Base-by-base conservation (phyloP, 2,797 vertebrate genomes). In the Rhinatrema bivittatum region DNA sequence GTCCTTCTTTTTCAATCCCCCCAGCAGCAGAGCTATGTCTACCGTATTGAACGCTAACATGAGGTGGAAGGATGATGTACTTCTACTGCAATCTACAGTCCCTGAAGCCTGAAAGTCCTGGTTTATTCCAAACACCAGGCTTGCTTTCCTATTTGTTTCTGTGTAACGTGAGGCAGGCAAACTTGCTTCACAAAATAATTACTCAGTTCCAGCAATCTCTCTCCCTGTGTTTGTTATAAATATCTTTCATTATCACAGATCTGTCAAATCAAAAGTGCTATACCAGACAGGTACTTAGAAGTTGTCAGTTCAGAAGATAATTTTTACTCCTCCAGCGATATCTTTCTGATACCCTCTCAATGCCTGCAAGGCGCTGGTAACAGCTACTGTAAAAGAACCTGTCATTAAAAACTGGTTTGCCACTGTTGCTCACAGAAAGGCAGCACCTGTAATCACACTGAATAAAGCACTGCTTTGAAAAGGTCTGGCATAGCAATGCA, bases 131-230 rank as follows among this genome's bases (percentile, higher is more conserved):
- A 40, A 43, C 25, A 1, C 6, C 17, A 17, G 10, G 24, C 16
- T 21, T 25, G 8, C 28, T 9, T 5, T 25, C 21, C 13, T 31
- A 51, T 47, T 25, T 22, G 28, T 29, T 32, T 55, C 42, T 38
- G 28, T 38, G 32, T 33, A 26, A 52, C 29, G 18, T 7, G 10
- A 36, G 16, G 18, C 18, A 33, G 25, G 36, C 47, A 53, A 32
- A 21, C 25, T 57, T 50, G 47, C 54, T 52, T 58, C 62, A 52
- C 30, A 53, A 47, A 30, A 12, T 42, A 24, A 50, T 56, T 34
- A 46, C 31, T 0, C 1, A 39, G 25, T 36, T 26, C 5, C 28
- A 21, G 45, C 21, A 36, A 22, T 1, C n/a, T n/a, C n/a, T n/a
- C n/a, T n/a, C n/a, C n/a, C n/a, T n/a, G n/a, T n/a, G n/a, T n/a